Percentiles rank a stretch among this genome's conserved stretches.
These are phyloP conservation scores for Siphamia tubifer DNA, from an alignment of 2,113 vertebrate species.

Conservation along the genomic window DNA sequence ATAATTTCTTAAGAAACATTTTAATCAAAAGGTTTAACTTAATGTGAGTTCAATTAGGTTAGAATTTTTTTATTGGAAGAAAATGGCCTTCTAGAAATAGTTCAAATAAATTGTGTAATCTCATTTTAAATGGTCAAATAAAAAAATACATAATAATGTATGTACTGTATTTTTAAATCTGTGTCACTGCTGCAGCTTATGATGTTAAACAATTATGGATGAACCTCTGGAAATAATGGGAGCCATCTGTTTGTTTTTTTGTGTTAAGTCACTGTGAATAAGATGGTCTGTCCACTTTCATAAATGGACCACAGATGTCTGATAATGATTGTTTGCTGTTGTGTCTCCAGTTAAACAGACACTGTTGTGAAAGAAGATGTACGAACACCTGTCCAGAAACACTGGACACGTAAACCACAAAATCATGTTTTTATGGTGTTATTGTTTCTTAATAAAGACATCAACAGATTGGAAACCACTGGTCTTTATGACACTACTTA, in stretches of 20 bases:
- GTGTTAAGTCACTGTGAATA: constrained; percentile 19
- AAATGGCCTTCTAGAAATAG: no score
- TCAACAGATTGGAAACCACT: constrained; percentile 54
- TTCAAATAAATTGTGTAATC: no score
- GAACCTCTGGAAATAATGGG: no score
- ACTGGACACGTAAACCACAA: constrained; percentile 47
- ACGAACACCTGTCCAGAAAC: constrained; percentile 33
- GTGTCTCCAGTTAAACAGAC: constrained; percentile 16
- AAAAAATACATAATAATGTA: no score
- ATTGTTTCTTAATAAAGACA: constrained; percentile 70
- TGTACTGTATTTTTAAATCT: no score
- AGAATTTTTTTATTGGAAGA: no score
- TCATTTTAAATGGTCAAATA: no score
- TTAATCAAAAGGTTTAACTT: no score
- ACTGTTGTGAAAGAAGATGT: constrained; percentile 33
- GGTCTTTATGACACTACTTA: constrained; percentile 57
- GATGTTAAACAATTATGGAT: no score
- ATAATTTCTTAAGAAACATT: no score
- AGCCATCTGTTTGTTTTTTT: background rate
- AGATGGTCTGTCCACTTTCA: background rate
- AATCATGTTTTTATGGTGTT: constrained; percentile 68
- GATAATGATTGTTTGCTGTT: constrained; percentile 58
- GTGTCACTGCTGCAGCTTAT: no score
- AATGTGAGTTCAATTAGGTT: no score
- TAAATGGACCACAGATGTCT: background rate